phyloP scores from a whole-genome alignment of 2,113 vertebrate species.

The Macrotis lagotis region DNA sequence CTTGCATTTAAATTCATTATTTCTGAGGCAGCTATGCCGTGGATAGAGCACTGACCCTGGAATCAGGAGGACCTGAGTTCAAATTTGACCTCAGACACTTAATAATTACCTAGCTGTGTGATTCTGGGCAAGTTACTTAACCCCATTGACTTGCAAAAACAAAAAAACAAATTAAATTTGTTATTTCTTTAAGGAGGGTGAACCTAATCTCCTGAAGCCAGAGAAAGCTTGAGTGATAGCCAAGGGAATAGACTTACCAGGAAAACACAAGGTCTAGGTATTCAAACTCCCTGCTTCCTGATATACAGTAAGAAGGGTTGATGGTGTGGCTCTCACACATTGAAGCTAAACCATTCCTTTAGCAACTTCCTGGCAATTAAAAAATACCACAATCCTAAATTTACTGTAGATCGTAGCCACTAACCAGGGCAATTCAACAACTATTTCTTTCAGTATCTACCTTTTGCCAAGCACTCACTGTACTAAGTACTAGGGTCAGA shows the following conservation, averaged over 20 bases:
- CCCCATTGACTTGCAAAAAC: too few relatives aligned
- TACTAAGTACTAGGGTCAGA: not conserved
- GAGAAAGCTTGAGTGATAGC: not conserved
- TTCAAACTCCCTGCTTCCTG: not conserved
- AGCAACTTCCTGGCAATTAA: not conserved
- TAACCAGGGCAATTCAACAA: not conserved
- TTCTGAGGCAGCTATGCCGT: too few relatives aligned
- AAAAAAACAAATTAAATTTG: too few relatives aligned
- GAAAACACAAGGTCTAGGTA: not conserved
- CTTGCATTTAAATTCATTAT: conserved; percentile 49
- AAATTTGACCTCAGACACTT: too few relatives aligned
- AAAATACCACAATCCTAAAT: not conserved
- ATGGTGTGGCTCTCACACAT: not conserved
- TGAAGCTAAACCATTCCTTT: not conserved
- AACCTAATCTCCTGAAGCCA: not conserved
- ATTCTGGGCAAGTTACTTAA: too few relatives aligned
- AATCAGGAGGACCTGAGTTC: too few relatives aligned
- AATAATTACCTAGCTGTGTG: too few relatives aligned
- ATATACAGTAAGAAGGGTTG: not conserved
- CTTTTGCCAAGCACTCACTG: not conserved
- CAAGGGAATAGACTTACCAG: not conserved
- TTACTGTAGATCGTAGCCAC: not conserved
- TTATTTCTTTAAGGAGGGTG: conserved; percentile 54
- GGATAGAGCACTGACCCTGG: too few relatives aligned
- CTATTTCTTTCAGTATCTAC: not conserved